A percentile compares a stretch with the other conserved stretches of the same genome.
Conservation (phyloP, 2,797 vertebrate genomes). For the Eidolon dupreanum region DNA sequence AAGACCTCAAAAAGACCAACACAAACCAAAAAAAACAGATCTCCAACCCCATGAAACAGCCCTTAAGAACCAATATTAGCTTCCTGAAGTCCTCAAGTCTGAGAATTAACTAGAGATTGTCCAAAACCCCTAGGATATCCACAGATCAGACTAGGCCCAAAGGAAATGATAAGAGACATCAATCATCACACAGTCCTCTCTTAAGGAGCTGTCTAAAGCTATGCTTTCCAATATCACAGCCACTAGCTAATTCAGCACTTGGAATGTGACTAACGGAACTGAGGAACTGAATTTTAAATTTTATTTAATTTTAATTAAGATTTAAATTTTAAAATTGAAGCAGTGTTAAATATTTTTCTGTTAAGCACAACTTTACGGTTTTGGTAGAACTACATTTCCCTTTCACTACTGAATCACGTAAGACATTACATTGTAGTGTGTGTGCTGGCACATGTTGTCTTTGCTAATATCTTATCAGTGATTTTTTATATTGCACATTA, state of each 20-base stretch:
- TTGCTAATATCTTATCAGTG: not conserved
- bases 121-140: not conserved
- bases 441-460: not conserved
- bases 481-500: not conserved
- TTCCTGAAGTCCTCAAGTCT: not conserved
- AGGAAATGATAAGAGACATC: not conserved
- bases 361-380: not conserved
- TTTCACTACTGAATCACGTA: not conserved
- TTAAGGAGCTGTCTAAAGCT: not conserved
- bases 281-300: not conserved
- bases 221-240: not conserved
- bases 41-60: not conserved
- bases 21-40: not conserved
- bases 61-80: not conserved
- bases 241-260: not conserved
- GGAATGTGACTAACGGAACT: not conserved
- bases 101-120: not conserved
- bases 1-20: not conserved
- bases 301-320: not conserved
- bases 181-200: not conserved
- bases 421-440: not conserved
- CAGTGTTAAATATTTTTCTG: not conserved
- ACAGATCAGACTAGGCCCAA: not conserved
- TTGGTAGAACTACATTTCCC: not conserved
- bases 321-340: constrained; percentile 4